Evolutionary conservation across 2,888 invertebrate species (phyloP).

Genomic region (Ramazzottius varieornatus): DNA sequence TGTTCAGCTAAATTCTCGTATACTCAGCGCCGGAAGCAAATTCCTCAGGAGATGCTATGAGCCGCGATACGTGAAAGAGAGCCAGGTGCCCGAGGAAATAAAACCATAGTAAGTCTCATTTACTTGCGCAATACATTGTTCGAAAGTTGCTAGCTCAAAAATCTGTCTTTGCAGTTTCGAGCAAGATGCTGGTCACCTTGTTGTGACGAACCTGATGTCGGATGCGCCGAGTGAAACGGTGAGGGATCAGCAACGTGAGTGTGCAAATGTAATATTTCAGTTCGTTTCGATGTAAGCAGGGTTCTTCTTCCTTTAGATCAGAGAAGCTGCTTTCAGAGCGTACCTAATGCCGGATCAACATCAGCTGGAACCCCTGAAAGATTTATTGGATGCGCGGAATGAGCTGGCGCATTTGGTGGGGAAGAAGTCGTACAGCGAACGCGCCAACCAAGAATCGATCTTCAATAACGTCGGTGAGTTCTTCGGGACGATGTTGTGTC

Average conservation of each 20-base stretch:
- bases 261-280: too few relatives aligned
- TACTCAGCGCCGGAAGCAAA: slow-evolving; percentile 30
- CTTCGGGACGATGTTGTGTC: slow-evolving; percentile 6
- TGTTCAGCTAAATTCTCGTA: slow-evolving; percentile 57
- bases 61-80: slow-evolving; percentile 12
- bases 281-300: too few relatives aligned
- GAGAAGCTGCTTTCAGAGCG: slow-evolving; percentile 64
- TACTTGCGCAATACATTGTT: not conserved
- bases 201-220: slow-evolving; percentile 52
- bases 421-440: slow-evolving; percentile 59
- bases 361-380: slow-evolving; percentile 45
- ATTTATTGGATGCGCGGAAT: slow-evolving; percentile 44
- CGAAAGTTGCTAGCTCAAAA: not conserved
- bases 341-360: slow-evolving; percentile 48
- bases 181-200: slow-evolving; percentile 40
- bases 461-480: slow-evolving; percentile 19
- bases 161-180: slow-evolving; percentile 27
- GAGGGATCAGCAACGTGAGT: slow-evolving; percentile 8
- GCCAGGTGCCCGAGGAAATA: slow-evolving; percentile 14
- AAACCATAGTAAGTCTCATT: slow-evolving; percentile 12
- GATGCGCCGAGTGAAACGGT: slow-evolving; percentile 50
- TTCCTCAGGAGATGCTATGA: slow-evolving; percentile 18
- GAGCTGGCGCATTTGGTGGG: slow-evolving; percentile 62
- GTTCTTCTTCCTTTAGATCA: slow-evolving; percentile 18
- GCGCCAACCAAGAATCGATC: slow-evolving; percentile 62